Percentiles rank a stretch among this genome's conserved stretches.
Evolutionary conservation across 2,113 vertebrate species (phyloP).

Genomic region (Ibidorhyncha struthersii): DNA sequence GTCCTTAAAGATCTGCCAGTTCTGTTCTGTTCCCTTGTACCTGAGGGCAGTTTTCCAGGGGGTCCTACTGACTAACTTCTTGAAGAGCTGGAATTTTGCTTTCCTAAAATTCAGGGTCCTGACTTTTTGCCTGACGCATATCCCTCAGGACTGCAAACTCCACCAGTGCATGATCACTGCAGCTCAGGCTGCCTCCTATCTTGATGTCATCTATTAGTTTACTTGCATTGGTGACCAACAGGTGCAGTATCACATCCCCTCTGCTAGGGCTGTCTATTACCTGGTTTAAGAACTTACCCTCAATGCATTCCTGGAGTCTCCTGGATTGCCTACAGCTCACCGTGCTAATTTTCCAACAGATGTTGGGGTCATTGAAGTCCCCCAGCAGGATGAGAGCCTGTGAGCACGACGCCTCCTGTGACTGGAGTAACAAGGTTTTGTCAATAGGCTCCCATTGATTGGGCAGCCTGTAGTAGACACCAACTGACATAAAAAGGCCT

Average conservation of each 20-base stretch:
- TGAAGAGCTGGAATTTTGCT: background rate
- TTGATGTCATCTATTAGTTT: background rate
- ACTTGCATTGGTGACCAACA: background rate
- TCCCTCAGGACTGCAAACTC: background rate
- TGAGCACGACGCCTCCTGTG: background rate
- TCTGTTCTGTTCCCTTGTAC: background rate
- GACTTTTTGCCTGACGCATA: background rate
- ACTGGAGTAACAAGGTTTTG: background rate
- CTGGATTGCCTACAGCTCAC: background rate
- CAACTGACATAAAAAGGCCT: background rate
- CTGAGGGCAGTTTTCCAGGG: background rate
- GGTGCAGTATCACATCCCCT: background rate
- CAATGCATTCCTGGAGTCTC: background rate
- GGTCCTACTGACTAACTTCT: background rate
- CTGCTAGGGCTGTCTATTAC: background rate
- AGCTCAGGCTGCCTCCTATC: background rate
- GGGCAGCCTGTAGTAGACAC: background rate
- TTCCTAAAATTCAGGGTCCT: background rate
- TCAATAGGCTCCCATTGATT: background rate
- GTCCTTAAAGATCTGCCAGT: background rate
- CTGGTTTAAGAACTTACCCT: background rate
- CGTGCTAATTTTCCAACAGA: background rate
- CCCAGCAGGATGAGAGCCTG: background rate
- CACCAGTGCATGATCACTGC: background rate
- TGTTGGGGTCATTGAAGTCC: background rate